phyloP scores from a whole-genome alignment of 2,888 invertebrate species.

The Magallana nippona region DNA sequence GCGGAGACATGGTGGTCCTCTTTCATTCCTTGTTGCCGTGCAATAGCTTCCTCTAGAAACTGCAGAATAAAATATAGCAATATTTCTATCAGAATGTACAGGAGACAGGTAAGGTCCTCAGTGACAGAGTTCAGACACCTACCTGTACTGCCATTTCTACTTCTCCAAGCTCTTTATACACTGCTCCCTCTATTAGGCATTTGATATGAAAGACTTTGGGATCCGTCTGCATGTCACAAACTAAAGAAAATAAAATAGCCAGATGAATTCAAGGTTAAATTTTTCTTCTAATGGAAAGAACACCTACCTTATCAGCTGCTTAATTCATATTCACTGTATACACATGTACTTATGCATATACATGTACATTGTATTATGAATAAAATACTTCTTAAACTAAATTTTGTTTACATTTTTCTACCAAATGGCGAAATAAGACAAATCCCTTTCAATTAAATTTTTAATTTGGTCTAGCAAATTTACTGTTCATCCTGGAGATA shows the following conservation, averaged over 20 bases:
- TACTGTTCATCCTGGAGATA: too few species aligned
- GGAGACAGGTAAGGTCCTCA: too few species aligned
- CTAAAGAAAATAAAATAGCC: conserved; percentile 51
- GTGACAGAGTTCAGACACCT: neutral
- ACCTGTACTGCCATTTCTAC: conserved; percentile 74
- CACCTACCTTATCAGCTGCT: too few species aligned
- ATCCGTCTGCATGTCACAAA: conserved; percentile 75
- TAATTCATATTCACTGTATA: too few species aligned
- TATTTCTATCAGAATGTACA: neutral
- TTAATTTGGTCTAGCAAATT: too few species aligned
- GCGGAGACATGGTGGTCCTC: conserved; percentile 84
- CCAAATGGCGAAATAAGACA: too few species aligned
- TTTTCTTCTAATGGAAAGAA: neutral
- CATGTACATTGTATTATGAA: too few species aligned
- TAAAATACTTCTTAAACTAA: too few species aligned
- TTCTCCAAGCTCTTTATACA: conserved; percentile 74
- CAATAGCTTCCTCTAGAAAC: conserved; percentile 81
- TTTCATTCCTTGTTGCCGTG: conserved; percentile 78
- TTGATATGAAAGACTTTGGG: conserved; percentile 73
- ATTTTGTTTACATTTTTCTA: too few species aligned
- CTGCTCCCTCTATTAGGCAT: conserved; percentile 76
- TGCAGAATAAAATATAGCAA: conserved; percentile 54
- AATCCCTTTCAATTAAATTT: too few species aligned
- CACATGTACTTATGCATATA: too few species aligned
- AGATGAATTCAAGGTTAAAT: neutral